phyloP scores from a whole-genome alignment of 2,113 vertebrate genomes.

The Motacilla tschutschensis region DNA sequence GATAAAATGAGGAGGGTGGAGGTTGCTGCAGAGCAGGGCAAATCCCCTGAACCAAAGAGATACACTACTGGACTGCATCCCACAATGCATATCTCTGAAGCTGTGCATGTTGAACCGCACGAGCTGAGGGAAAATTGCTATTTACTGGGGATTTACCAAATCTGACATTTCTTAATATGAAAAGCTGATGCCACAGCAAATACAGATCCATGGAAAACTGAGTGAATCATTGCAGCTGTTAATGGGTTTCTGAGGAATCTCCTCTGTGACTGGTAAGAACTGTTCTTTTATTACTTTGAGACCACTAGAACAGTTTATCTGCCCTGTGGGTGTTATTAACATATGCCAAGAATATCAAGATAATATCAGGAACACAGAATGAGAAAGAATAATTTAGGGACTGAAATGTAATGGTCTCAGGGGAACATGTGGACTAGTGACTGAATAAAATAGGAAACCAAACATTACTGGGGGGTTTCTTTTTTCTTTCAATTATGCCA shows the following conservation, averaged over 20 bases:
- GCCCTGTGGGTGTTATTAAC: background rate
- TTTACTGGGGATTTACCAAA: constrained; percentile 3
- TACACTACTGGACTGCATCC: background rate
- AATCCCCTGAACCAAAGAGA: background rate
- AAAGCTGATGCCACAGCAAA: background rate
- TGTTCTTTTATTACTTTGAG: constrained; percentile 29
- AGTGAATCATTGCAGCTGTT: constrained; percentile 15
- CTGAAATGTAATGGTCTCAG: background rate
- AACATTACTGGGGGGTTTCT: background rate
- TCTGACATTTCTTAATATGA: background rate
- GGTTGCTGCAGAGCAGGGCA: background rate
- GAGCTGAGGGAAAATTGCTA: background rate
- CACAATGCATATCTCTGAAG: background rate
- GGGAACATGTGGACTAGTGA: background rate
- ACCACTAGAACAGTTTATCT: constrained; percentile 26
- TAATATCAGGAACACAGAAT: constrained; percentile 3
- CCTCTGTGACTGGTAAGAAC: background rate
- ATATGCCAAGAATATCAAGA: constrained; percentile 23
- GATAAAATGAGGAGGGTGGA: background rate
- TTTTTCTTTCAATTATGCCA: background rate
- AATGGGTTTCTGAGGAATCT: constrained; percentile 27
- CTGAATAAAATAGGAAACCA: background rate
- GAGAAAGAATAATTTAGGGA: constrained; percentile 2
- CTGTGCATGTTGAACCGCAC: background rate
- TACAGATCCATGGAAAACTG: background rate